Conservation (phyloP, 2,888 invertebrate genomes). For the Schizotus pectinicornis region DNA sequence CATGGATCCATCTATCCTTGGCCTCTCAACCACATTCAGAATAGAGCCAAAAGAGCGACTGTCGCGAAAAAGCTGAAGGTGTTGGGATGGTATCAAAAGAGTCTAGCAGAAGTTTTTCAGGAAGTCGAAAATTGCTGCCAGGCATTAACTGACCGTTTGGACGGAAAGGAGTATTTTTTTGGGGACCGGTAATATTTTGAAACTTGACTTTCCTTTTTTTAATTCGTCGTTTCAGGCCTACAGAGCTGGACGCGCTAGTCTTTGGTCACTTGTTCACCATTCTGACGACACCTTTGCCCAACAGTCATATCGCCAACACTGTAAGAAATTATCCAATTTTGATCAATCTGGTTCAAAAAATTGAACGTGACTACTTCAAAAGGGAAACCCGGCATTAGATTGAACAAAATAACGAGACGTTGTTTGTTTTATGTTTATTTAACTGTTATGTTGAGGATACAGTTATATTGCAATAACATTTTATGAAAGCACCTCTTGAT, state of each 20-base stretch:
- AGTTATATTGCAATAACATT: slow-evolving; percentile 11
- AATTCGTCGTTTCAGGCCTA: slow-evolving; percentile 70
- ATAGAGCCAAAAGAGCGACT: slow-evolving; percentile 74
- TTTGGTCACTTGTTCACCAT: slow-evolving; percentile 98
- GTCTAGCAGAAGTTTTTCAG: slow-evolving; percentile 75
- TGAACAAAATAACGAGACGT: slow-evolving; percentile 14
- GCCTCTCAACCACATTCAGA: slow-evolving; percentile 86
- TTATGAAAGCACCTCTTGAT: slow-evolving; percentile 30
- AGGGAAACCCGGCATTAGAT: slow-evolving; percentile 43
- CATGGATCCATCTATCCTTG: slow-evolving; percentile 92
- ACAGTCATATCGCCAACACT: slow-evolving; percentile 79
- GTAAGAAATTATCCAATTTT: slow-evolving; percentile 79
- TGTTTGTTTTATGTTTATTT: slow-evolving; percentile 18
- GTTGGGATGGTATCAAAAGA: slow-evolving; percentile 83
- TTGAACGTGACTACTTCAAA: slow-evolving; percentile 84
- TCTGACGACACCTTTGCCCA: slow-evolving; percentile 87
- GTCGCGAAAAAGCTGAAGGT: slow-evolving; percentile 76
- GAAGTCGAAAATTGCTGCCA: slow-evolving; percentile 87
- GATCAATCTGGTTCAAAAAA: slow-evolving; percentile 80
- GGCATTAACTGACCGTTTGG: slow-evolving; percentile 84
- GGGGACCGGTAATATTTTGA: slow-evolving; percentile 69
- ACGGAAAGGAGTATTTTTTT: slow-evolving; percentile 82
- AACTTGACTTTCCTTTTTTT: slow-evolving; percentile 2
- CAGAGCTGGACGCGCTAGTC: slow-evolving; percentile 93
- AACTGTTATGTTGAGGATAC: slow-evolving; percentile 17